Base-by-base conservation (phyloP, 2,888 invertebrate species). In the Epiblema foenella region DNA sequence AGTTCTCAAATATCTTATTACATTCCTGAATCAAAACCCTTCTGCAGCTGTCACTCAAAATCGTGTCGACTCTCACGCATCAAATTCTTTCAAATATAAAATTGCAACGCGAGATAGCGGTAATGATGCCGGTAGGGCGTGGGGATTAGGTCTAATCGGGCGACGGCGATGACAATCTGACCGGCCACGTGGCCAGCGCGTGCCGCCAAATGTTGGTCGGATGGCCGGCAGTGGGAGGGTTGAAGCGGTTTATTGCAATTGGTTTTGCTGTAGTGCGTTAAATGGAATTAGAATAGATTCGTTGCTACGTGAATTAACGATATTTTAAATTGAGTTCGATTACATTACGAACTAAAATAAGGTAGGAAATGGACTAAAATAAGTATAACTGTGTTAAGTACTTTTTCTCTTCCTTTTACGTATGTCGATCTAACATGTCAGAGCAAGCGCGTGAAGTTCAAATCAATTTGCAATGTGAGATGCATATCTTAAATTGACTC, bases 131-230 rank as follows among this genome's bases (percentile, higher is more conserved):
- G 80, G 78, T 46, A 4, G 81, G 86, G 90, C 89, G 89, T 85
- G 85, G 74, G 89, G 90, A 90, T 90, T 89, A 89, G 85, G 82
- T 77, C 86, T 92, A 92, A 93, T 93, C 92, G 89, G 85, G 77
- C 83, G 83, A 20, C 85, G 88, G 87, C 86, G 91, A 92, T 91
- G 93, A 90, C 89, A 91, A 92, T 93, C 92, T 80, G 39, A 24
- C 17, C 8, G 83, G 83, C 64, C 88, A 79, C 88, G 89, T 84
- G 85, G 69, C 68, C 7, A 73, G 33, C 85, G 63, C 63, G 63
- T 51, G 63, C 33, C 52, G 52, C 33, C 87, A 79, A 85, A 85
- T 79, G 87, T 59, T 59, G 75, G 51, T 74, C 42, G 54, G 33
- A 66, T 39, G 18, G 59, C 59, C 20, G 51, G 51, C 37, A 59